A percentile compares a stretch with the other conserved stretches of the same genome.
These are phyloP conservation scores for Sandelia bainsii DNA, from an alignment of 2,797 vertebrate genomes.

Conservation along the genomic window DNA sequence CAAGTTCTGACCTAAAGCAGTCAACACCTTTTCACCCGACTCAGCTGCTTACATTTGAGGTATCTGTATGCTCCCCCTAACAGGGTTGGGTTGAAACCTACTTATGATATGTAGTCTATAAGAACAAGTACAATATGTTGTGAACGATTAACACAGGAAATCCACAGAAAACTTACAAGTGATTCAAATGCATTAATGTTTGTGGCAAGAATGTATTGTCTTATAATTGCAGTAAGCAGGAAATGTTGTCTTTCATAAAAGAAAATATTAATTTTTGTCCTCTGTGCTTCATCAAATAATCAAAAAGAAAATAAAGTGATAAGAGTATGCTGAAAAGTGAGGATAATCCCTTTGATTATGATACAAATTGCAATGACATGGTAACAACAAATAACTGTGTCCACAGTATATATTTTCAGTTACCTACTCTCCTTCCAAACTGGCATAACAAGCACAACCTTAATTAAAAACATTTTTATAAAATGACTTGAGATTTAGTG, in stretches of 20 bases:
- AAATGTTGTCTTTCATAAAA: too few species aligned
- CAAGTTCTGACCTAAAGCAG: conserved; percentile 51
- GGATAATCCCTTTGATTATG: background rate
- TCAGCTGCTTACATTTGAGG: conserved; percentile 40
- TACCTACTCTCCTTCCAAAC: conserved; percentile 1
- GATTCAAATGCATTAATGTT: too few species aligned
- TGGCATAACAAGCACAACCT: conserved; percentile 24
- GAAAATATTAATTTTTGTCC: background rate
- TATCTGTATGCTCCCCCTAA: conserved; percentile 38
- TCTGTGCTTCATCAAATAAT: background rate
- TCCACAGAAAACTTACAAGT: too few species aligned
- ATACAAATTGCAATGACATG: conserved; percentile 19
- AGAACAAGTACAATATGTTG: conserved; percentile 16
- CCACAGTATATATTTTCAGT: conserved; percentile 12
- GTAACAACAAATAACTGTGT: background rate
- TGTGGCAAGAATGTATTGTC: conserved; percentile 2
- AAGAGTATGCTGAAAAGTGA: background rate
- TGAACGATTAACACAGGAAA: too few species aligned
- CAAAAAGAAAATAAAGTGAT: conserved; percentile 10
- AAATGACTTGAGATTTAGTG: background rate
- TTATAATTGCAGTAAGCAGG: background rate
- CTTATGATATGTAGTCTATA: conserved; percentile 20
- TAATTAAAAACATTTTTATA: conserved; percentile 3
- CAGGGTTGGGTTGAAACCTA: conserved; percentile 55
- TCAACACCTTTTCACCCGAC: conserved; percentile 67